phyloP scores from a whole-genome alignment of 2,113 vertebrate species.

The Mus spicilegus region DNA sequence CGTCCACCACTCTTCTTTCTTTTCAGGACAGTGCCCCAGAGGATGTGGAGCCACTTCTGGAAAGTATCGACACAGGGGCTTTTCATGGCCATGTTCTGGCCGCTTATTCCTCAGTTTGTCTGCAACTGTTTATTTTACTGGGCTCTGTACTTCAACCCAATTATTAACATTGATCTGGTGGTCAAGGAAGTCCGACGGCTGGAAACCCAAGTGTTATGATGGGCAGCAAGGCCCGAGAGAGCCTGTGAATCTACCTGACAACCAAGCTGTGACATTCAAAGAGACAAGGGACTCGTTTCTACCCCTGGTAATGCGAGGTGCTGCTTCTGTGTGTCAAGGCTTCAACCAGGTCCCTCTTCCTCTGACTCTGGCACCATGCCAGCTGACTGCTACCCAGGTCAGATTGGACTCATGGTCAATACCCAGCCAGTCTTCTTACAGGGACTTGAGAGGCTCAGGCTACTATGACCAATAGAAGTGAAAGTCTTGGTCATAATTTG shows the following conservation, averaged over 20 bases:
- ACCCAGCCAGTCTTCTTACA: background rate
- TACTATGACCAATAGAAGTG: background rate
- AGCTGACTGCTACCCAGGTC: background rate
- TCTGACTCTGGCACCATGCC: background rate
- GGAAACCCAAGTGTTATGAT: slow-evolving; percentile 90
- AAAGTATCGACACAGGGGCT: slow-evolving; percentile 93
- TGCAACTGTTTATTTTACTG: slow-evolving; percentile 97
- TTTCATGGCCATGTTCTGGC: slow-evolving; percentile 94
- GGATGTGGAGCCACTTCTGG: slow-evolving; percentile 96
- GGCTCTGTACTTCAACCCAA: slow-evolving; percentile 95
- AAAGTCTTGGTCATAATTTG: background rate
- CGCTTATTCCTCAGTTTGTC: slow-evolving; percentile 94
- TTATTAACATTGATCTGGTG: slow-evolving; percentile 95
- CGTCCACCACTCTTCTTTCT: slow-evolving; percentile 65
- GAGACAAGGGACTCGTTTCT: background rate
- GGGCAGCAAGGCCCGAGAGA: background rate
- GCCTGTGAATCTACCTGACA: background rate
- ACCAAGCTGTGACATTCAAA: slow-evolving; percentile 44
- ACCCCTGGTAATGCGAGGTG: slow-evolving; percentile 34
- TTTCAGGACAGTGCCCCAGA: slow-evolving; percentile 90
- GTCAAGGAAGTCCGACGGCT: slow-evolving; percentile 92
- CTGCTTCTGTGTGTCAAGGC: slow-evolving; percentile 58
- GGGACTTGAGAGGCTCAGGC: background rate
- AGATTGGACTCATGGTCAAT: background rate
- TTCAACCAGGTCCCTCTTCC: slow-evolving; percentile 45